These are phyloP conservation scores for Sarcophaga subvicina DNA, from an alignment of 2,888 invertebrate species.

Conservation along the genomic window DNA sequence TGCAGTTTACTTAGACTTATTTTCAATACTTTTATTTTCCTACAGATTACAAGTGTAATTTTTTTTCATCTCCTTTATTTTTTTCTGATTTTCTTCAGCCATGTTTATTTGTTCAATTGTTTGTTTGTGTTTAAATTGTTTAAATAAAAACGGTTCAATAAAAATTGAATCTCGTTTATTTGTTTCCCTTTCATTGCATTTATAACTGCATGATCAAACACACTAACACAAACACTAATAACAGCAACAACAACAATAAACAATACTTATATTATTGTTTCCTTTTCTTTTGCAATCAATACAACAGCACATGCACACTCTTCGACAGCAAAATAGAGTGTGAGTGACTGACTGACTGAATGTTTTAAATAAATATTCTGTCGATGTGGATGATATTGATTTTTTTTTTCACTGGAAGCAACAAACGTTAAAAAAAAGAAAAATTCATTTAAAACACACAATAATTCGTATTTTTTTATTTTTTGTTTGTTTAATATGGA, in stretches of 20 bases:
- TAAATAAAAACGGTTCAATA: slow-evolving; percentile 46
- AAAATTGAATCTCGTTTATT: slow-evolving; percentile 45
- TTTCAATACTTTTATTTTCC: background rate
- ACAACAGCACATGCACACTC: background rate
- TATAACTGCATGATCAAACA: background rate
- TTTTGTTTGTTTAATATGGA: no score
- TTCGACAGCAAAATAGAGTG: background rate
- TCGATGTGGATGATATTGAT: slow-evolving; percentile 60
- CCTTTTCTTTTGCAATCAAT: background rate
- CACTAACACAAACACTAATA: background rate
- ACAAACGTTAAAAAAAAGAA: slow-evolving; percentile 11
- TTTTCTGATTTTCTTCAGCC: background rate
- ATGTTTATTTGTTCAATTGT: slow-evolving; percentile 13
- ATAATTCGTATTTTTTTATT: no score
- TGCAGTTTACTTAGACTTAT: background rate
- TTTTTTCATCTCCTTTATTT: background rate
- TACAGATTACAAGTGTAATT: background rate
- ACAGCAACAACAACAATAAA: background rate
- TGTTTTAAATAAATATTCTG: slow-evolving; percentile 41
- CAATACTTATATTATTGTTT: background rate
- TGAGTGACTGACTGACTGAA: slow-evolving; percentile 2
- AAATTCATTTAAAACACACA: slow-evolving; percentile 5
- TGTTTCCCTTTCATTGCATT: slow-evolving; percentile 37
- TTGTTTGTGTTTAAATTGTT: slow-evolving; percentile 41
- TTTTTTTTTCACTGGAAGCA: slow-evolving; percentile 46